Base-by-base conservation (phyloP, 2,113 vertebrate genomes). In the Nannospalax galili region DNA sequence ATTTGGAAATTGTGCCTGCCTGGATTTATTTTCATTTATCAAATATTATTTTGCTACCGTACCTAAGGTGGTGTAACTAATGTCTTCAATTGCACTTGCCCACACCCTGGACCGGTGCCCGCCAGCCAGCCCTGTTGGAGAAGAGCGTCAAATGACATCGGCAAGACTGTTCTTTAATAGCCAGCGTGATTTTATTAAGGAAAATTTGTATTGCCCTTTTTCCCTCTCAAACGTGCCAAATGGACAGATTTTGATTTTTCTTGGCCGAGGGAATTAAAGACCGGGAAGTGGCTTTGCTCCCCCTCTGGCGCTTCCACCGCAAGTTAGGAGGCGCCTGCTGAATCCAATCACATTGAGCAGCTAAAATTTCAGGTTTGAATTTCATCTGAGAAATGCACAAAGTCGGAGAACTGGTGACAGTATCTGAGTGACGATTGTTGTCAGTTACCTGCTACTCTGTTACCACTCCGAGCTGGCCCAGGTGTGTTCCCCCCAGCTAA, bases 401-500 rank as follows among this genome's bases (percentile, higher is more conserved):
- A 95, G 97, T 17, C 65, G 3, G 17, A 75, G 93, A n/a, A 15
- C 19, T 84, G 97, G 98, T 98, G 98, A 98, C 97, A 97, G 86
- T 95, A 82, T 96, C 87, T 84, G 96, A 95, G 84, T 74, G 96
- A 92, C 42, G 84, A 82, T 2, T 97, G 73, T 81, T 98, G 95
- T 97, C 98, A 97, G 96, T 97, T 98, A 97, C 96, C 96, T 98
- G 97, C 93, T 96, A 92, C 96, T 97, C 93, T 97, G 91, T 74
- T 92, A 97, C 96, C 93, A 72, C 92, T 96, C 65, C 86, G 37
- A 95, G 95, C 95, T 92, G 96, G 96, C 94, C 98, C 99, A 99
- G 99, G 99, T 99, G 98, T 77, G 97, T 98, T 70, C 97, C 98
- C 98, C 97, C 95, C 88, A 98, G 99, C 98, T 97, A 98, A 98